Percentiles rank a stretch among this genome's conserved stretches.
Evolutionary conservation across 2,113 vertebrate species (phyloP).

Genomic region (Meriones unguiculatus): DNA sequence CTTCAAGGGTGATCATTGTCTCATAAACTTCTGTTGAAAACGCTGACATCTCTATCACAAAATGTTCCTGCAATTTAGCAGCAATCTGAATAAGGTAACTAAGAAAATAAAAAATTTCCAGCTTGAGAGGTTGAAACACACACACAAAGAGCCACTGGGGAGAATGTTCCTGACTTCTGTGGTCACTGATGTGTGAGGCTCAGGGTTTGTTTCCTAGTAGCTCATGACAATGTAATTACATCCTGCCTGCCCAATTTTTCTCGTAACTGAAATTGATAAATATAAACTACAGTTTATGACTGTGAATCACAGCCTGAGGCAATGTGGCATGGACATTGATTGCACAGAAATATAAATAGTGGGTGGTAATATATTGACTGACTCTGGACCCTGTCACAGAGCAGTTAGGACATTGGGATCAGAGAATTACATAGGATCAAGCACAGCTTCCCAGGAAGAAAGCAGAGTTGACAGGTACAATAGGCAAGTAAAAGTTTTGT

Average conservation of each 20-base stretch:
- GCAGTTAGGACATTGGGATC: conserved; percentile 42
- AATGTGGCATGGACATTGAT: conserved; percentile 12
- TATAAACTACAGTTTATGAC: conserved; percentile 62
- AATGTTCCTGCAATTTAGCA: conserved; percentile 23
- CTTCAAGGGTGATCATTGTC: conserved; percentile 41
- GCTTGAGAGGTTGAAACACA: not conserved
- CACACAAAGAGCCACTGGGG: not conserved
- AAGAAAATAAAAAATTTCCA: not conserved
- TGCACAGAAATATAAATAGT: conserved; percentile 61
- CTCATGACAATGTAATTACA: conserved; percentile 60
- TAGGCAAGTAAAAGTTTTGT: not conserved
- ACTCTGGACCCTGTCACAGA: conserved; percentile 48
- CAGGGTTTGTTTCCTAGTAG: conserved; percentile 15
- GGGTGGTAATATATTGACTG: conserved; percentile 52
- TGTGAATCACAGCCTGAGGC: conserved; percentile 61
- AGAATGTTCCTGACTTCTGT: not conserved
- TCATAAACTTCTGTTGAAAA: conserved; percentile 51
- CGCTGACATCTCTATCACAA: conserved; percentile 46
- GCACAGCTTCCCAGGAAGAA: not conserved
- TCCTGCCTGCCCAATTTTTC: conserved; percentile 66
- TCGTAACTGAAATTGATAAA: conserved; percentile 70
- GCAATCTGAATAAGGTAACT: conserved; percentile 13
- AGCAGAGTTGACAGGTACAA: not conserved
- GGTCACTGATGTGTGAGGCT: not conserved
- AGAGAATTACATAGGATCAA: not conserved